Evolutionary conservation across 2,888 invertebrate genomes (phyloP).

Genomic region (Macrophya annulata): DNA sequence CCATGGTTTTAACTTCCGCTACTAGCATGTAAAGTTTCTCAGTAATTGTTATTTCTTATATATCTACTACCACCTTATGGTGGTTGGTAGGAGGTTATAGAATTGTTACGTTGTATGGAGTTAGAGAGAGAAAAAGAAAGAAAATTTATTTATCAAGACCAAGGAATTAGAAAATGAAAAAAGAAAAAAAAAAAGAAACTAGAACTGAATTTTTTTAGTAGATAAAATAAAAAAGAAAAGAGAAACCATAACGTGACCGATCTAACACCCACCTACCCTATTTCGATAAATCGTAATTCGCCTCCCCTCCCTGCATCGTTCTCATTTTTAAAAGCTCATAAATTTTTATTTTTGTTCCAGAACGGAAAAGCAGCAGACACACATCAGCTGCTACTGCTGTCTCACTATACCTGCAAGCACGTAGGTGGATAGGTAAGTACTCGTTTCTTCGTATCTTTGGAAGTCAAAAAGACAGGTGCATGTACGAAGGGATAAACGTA

Average conservation of each 20-base stretch:
- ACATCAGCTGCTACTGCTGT: conserved; percentile 5
- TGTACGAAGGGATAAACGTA: background rate
- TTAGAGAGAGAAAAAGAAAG: background rate
- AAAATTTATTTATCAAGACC: background rate
- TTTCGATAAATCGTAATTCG: conserved; percentile 17
- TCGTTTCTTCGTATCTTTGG: background rate
- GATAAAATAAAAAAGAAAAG: background rate
- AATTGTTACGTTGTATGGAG: background rate
- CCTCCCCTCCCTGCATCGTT: background rate
- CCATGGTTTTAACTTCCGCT: conserved; percentile 56
- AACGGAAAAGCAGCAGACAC: background rate
- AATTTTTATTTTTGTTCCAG: background rate
- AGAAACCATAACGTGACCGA: background rate
- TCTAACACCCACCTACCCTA: background rate
- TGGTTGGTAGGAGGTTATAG: background rate
- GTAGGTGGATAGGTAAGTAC: background rate
- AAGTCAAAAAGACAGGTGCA: background rate
- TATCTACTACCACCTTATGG: background rate
- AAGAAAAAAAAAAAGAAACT: background rate
- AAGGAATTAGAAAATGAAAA: no score
- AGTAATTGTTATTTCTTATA: conserved; percentile 19
- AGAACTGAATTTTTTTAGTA: background rate
- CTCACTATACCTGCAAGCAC: background rate
- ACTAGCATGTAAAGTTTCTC: conserved; percentile 16
- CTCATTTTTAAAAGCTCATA: background rate